Conservation (phyloP, 2,113 vertebrate species). For the Xiphorhynchus elegans region DNA sequence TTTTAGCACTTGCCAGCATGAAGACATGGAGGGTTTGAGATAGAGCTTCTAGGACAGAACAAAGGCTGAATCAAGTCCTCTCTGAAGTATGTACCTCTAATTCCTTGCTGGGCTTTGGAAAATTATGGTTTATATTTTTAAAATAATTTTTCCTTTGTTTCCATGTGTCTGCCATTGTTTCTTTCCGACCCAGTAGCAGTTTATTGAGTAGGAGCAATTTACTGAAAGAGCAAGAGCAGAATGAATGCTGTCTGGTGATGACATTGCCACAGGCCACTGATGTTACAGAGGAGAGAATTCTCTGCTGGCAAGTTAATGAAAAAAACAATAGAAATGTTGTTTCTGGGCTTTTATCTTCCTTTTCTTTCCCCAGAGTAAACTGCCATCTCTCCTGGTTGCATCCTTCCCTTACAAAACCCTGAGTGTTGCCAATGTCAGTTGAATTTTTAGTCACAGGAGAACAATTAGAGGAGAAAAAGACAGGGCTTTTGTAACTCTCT, state of each 20-base stretch:
- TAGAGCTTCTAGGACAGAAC: neutral
- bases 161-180: neutral
- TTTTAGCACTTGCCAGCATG: neutral
- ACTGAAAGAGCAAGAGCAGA: neutral
- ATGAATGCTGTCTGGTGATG: neutral
- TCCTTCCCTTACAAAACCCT: neutral
- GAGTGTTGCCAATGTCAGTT: neutral
- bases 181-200: neutral
- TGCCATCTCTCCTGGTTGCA: neutral
- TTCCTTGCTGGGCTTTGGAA: neutral
- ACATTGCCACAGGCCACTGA: neutral
- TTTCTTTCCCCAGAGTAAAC: neutral
- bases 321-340: neutral
- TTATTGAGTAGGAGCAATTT: neutral
- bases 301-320: neutral
- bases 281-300: neutral
- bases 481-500: neutral
- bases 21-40: neutral
- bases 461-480: rapidly evolving
- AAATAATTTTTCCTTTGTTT: neutral
- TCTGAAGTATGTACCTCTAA: neutral
- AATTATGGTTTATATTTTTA: neutral
- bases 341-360: neutral
- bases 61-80: neutral
- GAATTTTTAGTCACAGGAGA: neutral